A percentile compares a stretch with the other conserved stretches of the same genome.
phyloP scores from a whole-genome alignment of 2,113 vertebrate species.

The Phaethon lepturus region DNA sequence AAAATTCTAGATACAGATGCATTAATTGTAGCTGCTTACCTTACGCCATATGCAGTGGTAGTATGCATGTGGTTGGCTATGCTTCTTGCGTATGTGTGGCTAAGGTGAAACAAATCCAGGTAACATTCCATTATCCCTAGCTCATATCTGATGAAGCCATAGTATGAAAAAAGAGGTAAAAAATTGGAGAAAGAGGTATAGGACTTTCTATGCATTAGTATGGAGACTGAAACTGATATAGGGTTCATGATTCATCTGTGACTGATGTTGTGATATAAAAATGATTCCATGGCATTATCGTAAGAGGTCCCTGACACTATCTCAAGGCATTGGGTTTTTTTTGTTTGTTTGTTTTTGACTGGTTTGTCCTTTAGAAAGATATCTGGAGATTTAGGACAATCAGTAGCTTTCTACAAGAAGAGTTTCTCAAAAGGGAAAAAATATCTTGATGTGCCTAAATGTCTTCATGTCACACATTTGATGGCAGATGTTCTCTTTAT shows the following conservation, averaged over 20 bases:
- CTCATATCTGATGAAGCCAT: not conserved
- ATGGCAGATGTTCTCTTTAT: not conserved
- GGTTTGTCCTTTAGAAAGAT: not conserved
- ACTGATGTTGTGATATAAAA: not conserved
- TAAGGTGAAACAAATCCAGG: not conserved
- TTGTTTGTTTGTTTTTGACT: not conserved
- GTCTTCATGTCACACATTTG: not conserved
- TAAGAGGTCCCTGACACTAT: not conserved
- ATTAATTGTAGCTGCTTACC: not conserved
- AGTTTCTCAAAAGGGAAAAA: not conserved
- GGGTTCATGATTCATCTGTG: not conserved
- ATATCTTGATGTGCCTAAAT: not conserved
- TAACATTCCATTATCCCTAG: not conserved
- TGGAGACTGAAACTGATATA: not conserved
- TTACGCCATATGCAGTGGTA: accelerated
- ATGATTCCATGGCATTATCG: not conserved
- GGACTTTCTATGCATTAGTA: not conserved
- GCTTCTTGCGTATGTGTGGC: not conserved
- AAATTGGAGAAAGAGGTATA: not conserved
- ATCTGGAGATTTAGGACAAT: not conserved
- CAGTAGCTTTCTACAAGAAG: not conserved
- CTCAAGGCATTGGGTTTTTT: not conserved
- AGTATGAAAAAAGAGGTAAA: not conserved
- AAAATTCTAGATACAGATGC: not conserved
- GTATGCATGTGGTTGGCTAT: not conserved